Conservation (phyloP, 2,113 vertebrate species). For the Mesitornis unicolor region DNA sequence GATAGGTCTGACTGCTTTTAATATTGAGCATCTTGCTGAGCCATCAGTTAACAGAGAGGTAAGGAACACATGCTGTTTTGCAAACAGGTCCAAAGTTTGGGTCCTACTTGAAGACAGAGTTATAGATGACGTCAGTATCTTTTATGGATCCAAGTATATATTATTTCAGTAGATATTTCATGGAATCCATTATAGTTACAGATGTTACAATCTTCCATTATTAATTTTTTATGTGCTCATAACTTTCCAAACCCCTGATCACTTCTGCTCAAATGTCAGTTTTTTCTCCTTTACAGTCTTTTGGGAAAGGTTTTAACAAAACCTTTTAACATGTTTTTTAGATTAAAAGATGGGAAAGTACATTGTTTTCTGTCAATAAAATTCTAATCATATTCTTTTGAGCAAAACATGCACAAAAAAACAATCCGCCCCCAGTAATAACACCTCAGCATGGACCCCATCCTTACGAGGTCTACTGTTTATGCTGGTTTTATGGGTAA, state of each 20-base stretch:
- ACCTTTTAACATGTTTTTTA: background rate
- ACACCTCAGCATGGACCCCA: background rate
- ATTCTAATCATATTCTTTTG: background rate
- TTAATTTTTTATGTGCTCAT: background rate
- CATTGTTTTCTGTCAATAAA: background rate
- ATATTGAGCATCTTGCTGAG: background rate
- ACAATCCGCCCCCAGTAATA: background rate
- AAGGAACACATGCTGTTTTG: background rate
- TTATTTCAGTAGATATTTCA: background rate
- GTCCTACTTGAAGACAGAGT: background rate
- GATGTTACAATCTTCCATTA: background rate
- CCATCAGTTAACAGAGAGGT: background rate
- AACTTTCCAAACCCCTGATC: background rate
- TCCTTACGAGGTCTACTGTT: background rate
- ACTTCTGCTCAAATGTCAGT: background rate
- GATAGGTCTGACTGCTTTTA: background rate
- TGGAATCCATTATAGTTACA: background rate
- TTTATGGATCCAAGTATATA: background rate
- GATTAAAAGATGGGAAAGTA: background rate
- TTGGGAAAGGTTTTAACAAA: background rate
- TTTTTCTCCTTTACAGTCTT: background rate
- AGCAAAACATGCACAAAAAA: background rate
- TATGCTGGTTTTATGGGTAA: background rate
- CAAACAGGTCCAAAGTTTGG: background rate
- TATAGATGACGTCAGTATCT: background rate